Conservation (phyloP, 2,888 invertebrate species). For the Hylaea fasciaria region DNA sequence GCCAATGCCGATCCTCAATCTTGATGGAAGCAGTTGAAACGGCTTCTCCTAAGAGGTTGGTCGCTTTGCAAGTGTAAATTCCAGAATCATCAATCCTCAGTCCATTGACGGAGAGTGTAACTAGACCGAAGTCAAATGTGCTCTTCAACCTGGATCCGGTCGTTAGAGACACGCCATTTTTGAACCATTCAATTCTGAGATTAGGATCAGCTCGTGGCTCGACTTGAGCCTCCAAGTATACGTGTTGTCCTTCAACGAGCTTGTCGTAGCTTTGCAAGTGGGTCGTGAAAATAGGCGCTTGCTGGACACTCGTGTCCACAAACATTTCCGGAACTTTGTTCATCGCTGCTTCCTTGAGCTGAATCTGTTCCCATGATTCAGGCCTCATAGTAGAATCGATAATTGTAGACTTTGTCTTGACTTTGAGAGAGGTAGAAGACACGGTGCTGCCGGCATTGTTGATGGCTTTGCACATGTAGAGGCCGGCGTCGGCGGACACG, state of each 20-base stretch:
- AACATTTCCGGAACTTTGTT: slow-evolving; percentile 95
- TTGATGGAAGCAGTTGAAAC: slow-evolving; percentile 96
- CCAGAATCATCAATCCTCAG: slow-evolving; percentile 96
- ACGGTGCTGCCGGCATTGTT: slow-evolving; percentile 98
- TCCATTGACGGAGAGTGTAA: slow-evolving; percentile 95
- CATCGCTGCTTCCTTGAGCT: slow-evolving; percentile 95
- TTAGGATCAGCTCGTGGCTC: slow-evolving; percentile 96
- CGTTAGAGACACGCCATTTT: slow-evolving; percentile 93
- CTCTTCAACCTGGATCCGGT: slow-evolving; percentile 96
- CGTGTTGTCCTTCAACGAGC: slow-evolving; percentile 93
- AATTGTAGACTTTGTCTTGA: slow-evolving; percentile 92
- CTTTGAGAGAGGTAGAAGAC: slow-evolving; percentile 95
- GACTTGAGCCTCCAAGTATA: slow-evolving; percentile 94
- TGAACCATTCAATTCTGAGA: slow-evolving; percentile 95
- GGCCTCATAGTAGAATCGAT: slow-evolving; percentile 94
- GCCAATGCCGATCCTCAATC: slow-evolving; percentile 94
- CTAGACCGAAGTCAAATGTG: slow-evolving; percentile 98
- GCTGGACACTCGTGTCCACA: slow-evolving; percentile 92
- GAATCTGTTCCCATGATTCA: slow-evolving; percentile 96
- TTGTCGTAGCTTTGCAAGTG: slow-evolving; percentile 94
- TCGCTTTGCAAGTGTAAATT: slow-evolving; percentile 97
- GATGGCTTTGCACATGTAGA: slow-evolving; percentile 97
- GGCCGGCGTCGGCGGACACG: slow-evolving; percentile 94
- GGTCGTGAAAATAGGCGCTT: slow-evolving; percentile 98
- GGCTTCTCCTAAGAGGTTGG: slow-evolving; percentile 96